Base-by-base conservation (phyloP, 1,140 invertebrate genomes). In the Trinorchestia longiramus region DNA sequence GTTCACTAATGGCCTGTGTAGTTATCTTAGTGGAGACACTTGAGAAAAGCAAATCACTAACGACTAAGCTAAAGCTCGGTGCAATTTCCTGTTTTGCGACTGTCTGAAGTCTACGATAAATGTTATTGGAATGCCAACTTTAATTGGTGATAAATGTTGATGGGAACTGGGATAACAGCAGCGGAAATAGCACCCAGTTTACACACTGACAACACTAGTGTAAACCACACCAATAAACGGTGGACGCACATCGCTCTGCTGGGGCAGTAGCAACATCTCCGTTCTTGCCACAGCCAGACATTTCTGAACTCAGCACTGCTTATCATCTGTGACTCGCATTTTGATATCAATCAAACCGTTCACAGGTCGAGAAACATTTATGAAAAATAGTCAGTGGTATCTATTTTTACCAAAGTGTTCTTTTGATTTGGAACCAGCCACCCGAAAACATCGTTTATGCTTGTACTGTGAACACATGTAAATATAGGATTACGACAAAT, bases 81-180 rank as follows among this genome's bases (percentile, higher is more conserved):
- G 36, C 62, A 77, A 28, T 1, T 77, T 77, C 36, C 36, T 77
- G 11, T 36, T 77, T 77, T 77, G 62, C 36, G 62, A 77, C 62
- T 77, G 62, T 23, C 28, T 77, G 62, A 77, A 77, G 62, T 77
- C 36, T 15, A 90, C 88, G 88, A 43, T 90, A 90, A 90, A 90
- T 43, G 88, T 90, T 90, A 42, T 41, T 42, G 43, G 44, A 94
- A 45, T 47, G 43, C 44, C 44, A 45, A 19, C 44, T 11, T 94
- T 94, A 94, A 94, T 94, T 94, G 92, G 92, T 47, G 44, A 94
- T 47, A 94, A 45, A 42, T 94, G 92, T 94, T 94, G 92, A 94
- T 94, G 92, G 92, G 17, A 47, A 44, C 44, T 45, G 44, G 92
- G 92, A 94, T 94, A 94, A 94, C 92, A 94, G 44, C 43, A 19